These are phyloP conservation scores for Struthio camelus DNA, from an alignment of 2,113 vertebrate genomes.

Conservation along the genomic window DNA sequence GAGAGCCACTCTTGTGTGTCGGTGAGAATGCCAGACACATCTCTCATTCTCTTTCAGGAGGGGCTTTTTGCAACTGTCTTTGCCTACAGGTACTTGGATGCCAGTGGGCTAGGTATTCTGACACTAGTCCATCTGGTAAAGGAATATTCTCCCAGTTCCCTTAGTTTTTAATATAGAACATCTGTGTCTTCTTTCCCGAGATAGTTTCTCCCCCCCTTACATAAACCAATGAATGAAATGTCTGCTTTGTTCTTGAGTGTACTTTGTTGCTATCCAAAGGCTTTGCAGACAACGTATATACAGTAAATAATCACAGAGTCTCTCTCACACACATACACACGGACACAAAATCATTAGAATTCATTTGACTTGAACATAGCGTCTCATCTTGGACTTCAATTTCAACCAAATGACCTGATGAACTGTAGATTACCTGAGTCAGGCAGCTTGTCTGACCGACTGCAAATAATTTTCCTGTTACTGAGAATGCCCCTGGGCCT, in stretches of 20 bases:
- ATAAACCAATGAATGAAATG: slow-evolving; percentile 31
- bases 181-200: slow-evolving; percentile 40
- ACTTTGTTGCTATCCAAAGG: slow-evolving; percentile 10
- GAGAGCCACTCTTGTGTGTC: neutral
- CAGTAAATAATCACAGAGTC: slow-evolving; percentile 6
- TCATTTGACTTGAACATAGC: neutral
- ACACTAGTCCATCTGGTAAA: neutral
- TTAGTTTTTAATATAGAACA: slow-evolving; percentile 39
- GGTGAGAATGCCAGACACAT: neutral
- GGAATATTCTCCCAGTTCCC: neutral
- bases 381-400: neutral
- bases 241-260: neutral
- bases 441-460: slow-evolving; percentile 48
- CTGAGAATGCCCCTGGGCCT: slow-evolving; percentile 37
- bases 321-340: neutral
- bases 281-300: neutral
- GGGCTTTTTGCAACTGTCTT: neutral
- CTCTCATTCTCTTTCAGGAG: neutral
- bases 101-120: neutral
- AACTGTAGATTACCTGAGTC: slow-evolving; percentile 61
- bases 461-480: slow-evolving; percentile 56
- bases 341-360: neutral
- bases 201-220: neutral
- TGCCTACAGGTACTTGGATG: neutral
- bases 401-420: slow-evolving; percentile 34